Base-by-base conservation (phyloP, 2,113 vertebrate species). In the Osmerus eperlanus region DNA sequence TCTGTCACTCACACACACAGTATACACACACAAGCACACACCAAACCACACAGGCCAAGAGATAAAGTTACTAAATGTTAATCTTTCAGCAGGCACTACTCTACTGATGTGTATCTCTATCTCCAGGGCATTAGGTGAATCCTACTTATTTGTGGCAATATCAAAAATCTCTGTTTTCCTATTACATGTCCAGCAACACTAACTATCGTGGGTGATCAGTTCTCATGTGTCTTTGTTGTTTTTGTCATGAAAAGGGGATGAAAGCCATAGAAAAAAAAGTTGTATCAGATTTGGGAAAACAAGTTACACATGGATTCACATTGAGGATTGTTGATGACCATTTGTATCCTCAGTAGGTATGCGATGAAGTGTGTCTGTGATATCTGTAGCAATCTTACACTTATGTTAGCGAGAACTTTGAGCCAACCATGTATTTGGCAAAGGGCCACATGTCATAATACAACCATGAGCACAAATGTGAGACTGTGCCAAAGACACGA, bases 61-160 rank as follows among this genome's bases (percentile, higher is more conserved):
- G 86, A 84, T 86, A 84, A 83, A 79, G 72, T 83, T 86, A 86
- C 84, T 87, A 85, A 94, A 93, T 92, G 92, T 93, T 89, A 94
- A 85, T 96, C 95, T 96, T 95, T 96, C 94, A 90, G 95, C 90
- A 91, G 95, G 95, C 97, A 94, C 93, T 94, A 91, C 73, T 87
- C 87, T 85, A 54, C 93, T 94, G 91, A 73, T 88, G 86, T 86
- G 53, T 68, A 52, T 68, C 29, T 68, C 23, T 68, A 25, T 68
- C 66, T 68, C 94, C 91, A 91, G 96, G 95, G 96, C 95, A 97
- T 99, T 97, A 98, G 96, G 97, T 97, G 95, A 98, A 97, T 96
- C 97, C 94, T 96, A 96, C 96, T 97, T 95, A 97, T 98, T 97
- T 97, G 96, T 99, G 97, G 97, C 97, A 99, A 98, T 98, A 99